Evolutionary conservation across 2,113 vertebrate genomes (phyloP).

Genomic region (Lophochroa leadbeateri): DNA sequence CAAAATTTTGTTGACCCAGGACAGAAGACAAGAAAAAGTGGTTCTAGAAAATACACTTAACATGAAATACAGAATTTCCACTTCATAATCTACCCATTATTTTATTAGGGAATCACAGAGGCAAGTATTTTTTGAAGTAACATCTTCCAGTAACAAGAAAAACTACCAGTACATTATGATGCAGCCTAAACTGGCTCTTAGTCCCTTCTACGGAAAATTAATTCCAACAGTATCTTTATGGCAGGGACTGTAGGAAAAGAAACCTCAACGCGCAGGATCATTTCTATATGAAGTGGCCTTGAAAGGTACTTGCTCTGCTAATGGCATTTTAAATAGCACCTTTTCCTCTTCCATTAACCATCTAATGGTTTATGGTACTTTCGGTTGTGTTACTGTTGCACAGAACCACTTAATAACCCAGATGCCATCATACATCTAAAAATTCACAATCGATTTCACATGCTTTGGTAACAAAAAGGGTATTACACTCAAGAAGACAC

Average conservation of each 20-base stretch:
- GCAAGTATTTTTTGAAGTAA: background rate
- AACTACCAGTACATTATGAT: rapidly evolving
- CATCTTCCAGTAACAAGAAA: background rate
- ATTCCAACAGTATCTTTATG: background rate
- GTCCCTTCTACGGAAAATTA: background rate
- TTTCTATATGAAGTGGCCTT: background rate
- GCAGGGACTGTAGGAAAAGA: background rate
- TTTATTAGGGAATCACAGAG: background rate
- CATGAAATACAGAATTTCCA: background rate
- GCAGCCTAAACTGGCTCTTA: background rate
- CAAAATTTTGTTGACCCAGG: background rate
- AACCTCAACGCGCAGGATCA: background rate
- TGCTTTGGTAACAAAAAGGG: background rate
- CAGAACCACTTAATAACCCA: background rate
- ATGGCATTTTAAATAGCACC: background rate
- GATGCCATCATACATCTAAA: background rate
- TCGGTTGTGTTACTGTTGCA: background rate
- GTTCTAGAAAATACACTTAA: background rate
- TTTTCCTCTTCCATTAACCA: background rate
- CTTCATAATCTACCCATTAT: background rate
- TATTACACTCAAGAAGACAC: background rate
- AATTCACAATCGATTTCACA: background rate
- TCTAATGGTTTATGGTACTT: background rate
- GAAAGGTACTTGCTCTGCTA: background rate
- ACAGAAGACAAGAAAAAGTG: background rate